These are phyloP conservation scores for Podarcis muralis DNA, from an alignment of 2,113 vertebrate species.

Conservation along the genomic window DNA sequence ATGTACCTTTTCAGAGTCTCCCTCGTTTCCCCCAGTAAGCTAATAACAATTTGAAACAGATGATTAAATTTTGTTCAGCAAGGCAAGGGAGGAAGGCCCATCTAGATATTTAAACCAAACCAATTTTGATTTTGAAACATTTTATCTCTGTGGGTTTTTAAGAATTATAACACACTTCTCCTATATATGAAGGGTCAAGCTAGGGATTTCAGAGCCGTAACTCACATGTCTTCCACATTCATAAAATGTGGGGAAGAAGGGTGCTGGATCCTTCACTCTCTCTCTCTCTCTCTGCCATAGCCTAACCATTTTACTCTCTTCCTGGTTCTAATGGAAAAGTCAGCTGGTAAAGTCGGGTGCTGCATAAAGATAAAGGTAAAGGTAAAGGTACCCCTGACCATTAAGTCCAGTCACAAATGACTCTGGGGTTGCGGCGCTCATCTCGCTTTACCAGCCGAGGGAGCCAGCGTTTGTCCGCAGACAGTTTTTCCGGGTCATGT, in stretches of 20 bases:
- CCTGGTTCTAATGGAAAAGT: too few species aligned
- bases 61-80: slow-evolving; percentile 29
- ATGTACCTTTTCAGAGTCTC: slow-evolving; percentile 17
- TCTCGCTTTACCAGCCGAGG: fast-evolving
- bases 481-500: too few species aligned
- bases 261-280: too few species aligned
- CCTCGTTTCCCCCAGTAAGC: background rate
- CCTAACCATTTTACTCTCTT: too few species aligned
- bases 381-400: too few species aligned
- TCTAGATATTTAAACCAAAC: slow-evolving; percentile 26
- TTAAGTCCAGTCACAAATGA: too few species aligned
- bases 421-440: too few species aligned
- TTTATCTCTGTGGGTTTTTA: background rate
- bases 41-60: slow-evolving; percentile 20
- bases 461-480: too few species aligned
- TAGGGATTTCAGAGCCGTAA: background rate
- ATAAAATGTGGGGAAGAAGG: too few species aligned
- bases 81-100: background rate
- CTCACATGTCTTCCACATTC: background rate
- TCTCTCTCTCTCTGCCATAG: too few species aligned
- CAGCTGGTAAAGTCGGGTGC: too few species aligned
- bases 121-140: background rate
- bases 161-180: background rate
- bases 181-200: background rate
- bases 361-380: too few species aligned